These are phyloP conservation scores for Gila robusta DNA, from an alignment of 2,797 vertebrate species.

Conservation along the genomic window DNA sequence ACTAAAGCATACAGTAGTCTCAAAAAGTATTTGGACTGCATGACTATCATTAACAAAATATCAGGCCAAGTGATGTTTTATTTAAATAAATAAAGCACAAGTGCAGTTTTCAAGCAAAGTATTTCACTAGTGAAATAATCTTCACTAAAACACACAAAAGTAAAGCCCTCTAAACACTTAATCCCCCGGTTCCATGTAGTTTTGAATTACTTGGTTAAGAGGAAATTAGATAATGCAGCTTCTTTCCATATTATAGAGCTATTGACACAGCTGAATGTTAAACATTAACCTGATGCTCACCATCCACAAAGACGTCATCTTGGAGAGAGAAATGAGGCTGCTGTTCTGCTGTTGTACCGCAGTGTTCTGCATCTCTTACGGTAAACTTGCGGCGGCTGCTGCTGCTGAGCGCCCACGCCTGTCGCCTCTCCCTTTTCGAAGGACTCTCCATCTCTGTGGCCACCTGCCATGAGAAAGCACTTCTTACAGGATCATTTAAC, in stretches of 20 bases:
- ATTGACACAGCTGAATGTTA: background rate
- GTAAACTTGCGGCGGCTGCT: constrained; percentile 79
- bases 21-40: background rate
- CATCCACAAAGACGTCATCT: constrained; percentile 76
- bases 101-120: background rate
- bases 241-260: constrained; percentile 15
- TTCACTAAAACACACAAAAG: background rate
- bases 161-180: background rate
- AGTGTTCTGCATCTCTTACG: constrained; percentile 66
- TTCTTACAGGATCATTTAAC: background rate
- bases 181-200: background rate
- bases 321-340: constrained; percentile 43
- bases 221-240: constrained; percentile 28
- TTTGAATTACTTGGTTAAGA: background rate
- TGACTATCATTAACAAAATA: background rate
- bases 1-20: background rate
- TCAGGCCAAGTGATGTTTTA: background rate
- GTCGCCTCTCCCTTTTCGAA: constrained; percentile 77
- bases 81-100: background rate
- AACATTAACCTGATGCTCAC: constrained; percentile 61
- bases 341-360: constrained; percentile 16
- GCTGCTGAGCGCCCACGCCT: constrained; percentile 84
- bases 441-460: constrained; percentile 76
- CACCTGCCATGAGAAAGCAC: background rate
- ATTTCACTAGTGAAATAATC: background rate